phyloP scores from a whole-genome alignment of 2,113 vertebrate species.

The Nestor notabilis region DNA sequence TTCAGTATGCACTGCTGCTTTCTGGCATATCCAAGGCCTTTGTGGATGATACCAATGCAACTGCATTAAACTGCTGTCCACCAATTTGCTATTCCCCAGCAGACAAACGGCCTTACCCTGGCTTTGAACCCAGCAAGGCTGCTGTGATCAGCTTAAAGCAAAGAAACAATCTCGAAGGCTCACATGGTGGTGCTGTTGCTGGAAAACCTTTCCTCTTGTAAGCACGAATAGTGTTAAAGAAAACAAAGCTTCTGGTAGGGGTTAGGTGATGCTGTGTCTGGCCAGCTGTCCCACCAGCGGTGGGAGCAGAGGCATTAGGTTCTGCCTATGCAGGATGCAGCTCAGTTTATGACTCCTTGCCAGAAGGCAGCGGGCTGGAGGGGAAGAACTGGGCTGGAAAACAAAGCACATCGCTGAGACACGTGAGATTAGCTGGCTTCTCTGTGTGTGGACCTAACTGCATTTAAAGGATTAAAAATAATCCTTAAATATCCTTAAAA shows the following conservation, averaged over 20 bases:
- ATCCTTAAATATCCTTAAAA: background rate
- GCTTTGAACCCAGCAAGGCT: background rate
- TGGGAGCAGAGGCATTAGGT: background rate
- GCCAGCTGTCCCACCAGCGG: background rate
- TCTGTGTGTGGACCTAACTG: background rate
- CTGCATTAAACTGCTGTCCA: background rate
- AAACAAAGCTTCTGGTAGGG: background rate
- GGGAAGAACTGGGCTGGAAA: background rate
- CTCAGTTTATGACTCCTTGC: background rate
- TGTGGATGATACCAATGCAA: background rate
- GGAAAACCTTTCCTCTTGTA: background rate
- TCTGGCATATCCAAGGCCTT: background rate
- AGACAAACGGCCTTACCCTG: background rate
- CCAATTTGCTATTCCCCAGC: background rate
- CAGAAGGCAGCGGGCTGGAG: background rate
- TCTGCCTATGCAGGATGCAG: background rate
- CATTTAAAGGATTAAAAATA: background rate
- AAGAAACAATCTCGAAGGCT: background rate
- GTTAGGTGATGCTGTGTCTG: background rate
- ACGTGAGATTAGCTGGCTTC: background rate
- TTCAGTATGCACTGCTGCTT: background rate
- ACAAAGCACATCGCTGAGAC: slow-evolving; percentile 10
- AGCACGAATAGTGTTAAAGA: background rate
- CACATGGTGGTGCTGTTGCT: background rate
- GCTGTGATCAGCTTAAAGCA: background rate